Evolutionary conservation across 1,140 invertebrate species (phyloP), one percentile per base, ranked within the genome.

Genomic region (Cephus cinctus): DNA sequence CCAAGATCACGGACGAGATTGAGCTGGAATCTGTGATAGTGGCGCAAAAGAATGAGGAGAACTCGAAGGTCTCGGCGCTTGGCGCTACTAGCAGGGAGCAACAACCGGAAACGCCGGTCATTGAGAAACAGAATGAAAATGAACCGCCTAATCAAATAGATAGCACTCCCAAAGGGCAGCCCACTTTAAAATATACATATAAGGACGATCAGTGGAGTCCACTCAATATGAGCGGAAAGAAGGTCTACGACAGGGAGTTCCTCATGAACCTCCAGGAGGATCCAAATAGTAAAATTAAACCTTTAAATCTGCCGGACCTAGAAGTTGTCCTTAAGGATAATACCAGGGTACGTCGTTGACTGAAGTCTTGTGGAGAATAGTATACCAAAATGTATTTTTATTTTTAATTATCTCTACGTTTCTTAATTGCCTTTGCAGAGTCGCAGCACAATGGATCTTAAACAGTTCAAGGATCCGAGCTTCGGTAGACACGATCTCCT

Each of bases 171-270:
- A 1, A 48, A 53, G 19, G 45, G 15, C 9, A 14, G 47, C 31
- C 5, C 48, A 39, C 48, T 2, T 54, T 73, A 3, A 77, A 70
- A 50, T 74, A 75, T 47, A 63, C 45, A 0, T 85, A 84, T 47
- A 75, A 73, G 43, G 78, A 80, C 5, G 89, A 88, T 62, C 92
- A 94, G 75, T 94, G 91, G 91, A 89, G 88, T 52, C 92, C 92
- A 5, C 63, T 84, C 12, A 92, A 94, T 71, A 83, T 79, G 9
- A 80, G 80, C 56, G 92, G 92, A 0, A 91, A 88, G 65, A 94
- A 89, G 65, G 80, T 83, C 22, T 96, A 95, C 70, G 86, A 89
- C 48, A 76, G 88, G 35, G 86, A 90, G 5, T 87, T 94, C 57
- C 73, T 94, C 2, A 77, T 92, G 56, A 80, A 83, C 54, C 73